Evolutionary conservation across 2,113 vertebrate genomes (phyloP), one percentile per base, ranked within the genome.

Genomic region (Brienomyrus longianalis): DNA sequence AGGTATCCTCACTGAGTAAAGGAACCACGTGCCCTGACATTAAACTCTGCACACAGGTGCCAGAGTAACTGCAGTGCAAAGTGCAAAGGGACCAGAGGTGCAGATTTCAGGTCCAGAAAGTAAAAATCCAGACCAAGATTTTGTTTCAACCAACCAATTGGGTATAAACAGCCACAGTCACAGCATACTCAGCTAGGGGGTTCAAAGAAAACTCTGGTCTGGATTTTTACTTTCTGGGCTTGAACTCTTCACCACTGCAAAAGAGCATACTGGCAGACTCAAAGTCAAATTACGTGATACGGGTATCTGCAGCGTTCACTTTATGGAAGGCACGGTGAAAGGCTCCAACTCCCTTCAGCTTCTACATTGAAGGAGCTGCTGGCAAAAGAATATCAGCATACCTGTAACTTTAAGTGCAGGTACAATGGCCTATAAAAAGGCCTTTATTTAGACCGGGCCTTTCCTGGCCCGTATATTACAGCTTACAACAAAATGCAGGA

Each of bases 401-500:
- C 31, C 52, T 84, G 39, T 48, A 23, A 27, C 48, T 83, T 5
- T 45, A 74, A 56, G 35, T 48, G 19, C 66, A 27, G 19, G 45
- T 80, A 90, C 83, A 74, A 13, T 27, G 47, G 89, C 43, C 52
- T 54, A 90, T 27, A 84, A 59, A 39, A 80, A 80, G 35, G 39
- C 83, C 77, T 90, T 80, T 88, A 87, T 87, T 90, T 88, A 87
- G 62, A 35, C 11, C 23, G 15, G 31, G 13, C 15, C 2, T 52
- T 62, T 74, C 66, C 47, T 77, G 15, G 43, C 19, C 23, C 17
- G 54, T 23, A 70, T 21, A 45, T 59, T 80, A 80, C 31, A 80
- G 35, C 74, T 43, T 8, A 80, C 35, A 80, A 80, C 74, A 39
- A 15, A 80, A 80, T 19, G 4, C 31, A 80, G 35, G 74, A 43